phyloP scores from a whole-genome alignment of 1,140 invertebrate genomes.

The Drosophila seguyi region DNA sequence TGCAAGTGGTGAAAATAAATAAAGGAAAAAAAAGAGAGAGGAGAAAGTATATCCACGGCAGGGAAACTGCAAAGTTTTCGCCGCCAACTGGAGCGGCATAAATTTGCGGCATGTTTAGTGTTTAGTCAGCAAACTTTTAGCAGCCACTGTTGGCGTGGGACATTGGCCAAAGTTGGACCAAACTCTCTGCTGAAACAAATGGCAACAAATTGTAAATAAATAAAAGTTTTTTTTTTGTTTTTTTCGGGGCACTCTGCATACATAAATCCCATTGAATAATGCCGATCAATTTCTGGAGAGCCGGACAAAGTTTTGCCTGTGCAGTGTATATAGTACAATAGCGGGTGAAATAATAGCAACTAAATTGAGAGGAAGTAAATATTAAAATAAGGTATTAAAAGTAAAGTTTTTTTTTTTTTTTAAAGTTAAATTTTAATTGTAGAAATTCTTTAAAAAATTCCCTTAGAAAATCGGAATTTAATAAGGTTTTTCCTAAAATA shows the following conservation, averaged over 20 bases:
- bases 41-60: slow-evolving; percentile 3
- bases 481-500: not conserved
- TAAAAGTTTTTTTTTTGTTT: slow-evolving; percentile 40
- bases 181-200: slow-evolving; percentile 54
- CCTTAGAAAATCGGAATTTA: not conserved
- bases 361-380: not conserved
- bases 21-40: not conserved
- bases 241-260: slow-evolving; percentile 19
- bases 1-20: slow-evolving; percentile 45
- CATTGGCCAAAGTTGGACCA: slow-evolving; percentile 30
- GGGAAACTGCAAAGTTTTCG: slow-evolving; percentile 40
- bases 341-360: not conserved
- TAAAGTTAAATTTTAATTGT: not conserved
- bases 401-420: too few species aligned
- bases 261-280: slow-evolving; percentile 53
- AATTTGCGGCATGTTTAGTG: slow-evolving; percentile 43
- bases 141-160: slow-evolving; percentile 28
- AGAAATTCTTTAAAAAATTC: not conserved
- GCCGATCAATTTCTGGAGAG: slow-evolving; percentile 24
- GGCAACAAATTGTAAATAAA: slow-evolving; percentile 66
- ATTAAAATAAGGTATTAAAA: not conserved
- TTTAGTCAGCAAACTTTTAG: slow-evolving; percentile 46
- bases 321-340: not conserved
- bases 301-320: slow-evolving; percentile 29
- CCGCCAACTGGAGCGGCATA: slow-evolving; percentile 33